A percentile compares a stretch with the other conserved stretches of the same genome.
Conservation (phyloP, 2,888 invertebrate species). For the Oligia latruncula region DNA sequence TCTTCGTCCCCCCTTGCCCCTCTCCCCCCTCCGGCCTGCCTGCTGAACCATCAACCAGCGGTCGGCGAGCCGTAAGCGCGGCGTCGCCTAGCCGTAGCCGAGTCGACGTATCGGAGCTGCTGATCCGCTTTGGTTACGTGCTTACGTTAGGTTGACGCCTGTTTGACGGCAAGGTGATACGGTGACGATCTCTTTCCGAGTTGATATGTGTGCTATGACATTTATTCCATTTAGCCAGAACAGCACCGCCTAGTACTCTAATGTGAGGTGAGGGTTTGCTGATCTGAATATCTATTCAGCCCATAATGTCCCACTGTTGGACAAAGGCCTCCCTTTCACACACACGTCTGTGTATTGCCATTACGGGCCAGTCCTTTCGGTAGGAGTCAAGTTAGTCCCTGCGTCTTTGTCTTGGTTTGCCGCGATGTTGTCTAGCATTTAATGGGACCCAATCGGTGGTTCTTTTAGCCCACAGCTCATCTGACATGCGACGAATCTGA, state of each 20-base stretch:
- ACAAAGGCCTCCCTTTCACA: not conserved
- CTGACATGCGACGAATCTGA: not conserved
- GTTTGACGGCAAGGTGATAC: too few relatives aligned
- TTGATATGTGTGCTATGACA: too few relatives aligned
- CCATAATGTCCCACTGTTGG: not conserved
- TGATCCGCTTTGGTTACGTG: too few relatives aligned
- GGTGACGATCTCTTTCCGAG: too few relatives aligned
- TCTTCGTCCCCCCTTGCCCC: too few relatives aligned
- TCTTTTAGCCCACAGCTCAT: not conserved
- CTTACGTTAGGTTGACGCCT: too few relatives aligned
- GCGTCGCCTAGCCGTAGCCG: too few relatives aligned
- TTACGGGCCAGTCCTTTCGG: not conserved
- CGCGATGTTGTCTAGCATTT: not conserved
- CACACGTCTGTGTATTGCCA: not conserved
- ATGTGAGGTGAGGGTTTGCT: not conserved
- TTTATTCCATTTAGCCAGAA: not conserved
- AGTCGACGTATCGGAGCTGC: too few relatives aligned
- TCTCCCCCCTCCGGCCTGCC: too few relatives aligned
- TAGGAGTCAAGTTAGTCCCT: not conserved
- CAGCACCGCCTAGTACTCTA: not conserved
- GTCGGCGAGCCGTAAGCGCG: too few relatives aligned
- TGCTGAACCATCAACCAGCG: too few relatives aligned
- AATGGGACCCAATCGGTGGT: not conserved
- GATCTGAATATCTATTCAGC: not conserved
- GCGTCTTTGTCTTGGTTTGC: not conserved